phyloP scores from a whole-genome alignment of 92 coral and sea anemone species.

The Epizoanthus illoricatus region DNA sequence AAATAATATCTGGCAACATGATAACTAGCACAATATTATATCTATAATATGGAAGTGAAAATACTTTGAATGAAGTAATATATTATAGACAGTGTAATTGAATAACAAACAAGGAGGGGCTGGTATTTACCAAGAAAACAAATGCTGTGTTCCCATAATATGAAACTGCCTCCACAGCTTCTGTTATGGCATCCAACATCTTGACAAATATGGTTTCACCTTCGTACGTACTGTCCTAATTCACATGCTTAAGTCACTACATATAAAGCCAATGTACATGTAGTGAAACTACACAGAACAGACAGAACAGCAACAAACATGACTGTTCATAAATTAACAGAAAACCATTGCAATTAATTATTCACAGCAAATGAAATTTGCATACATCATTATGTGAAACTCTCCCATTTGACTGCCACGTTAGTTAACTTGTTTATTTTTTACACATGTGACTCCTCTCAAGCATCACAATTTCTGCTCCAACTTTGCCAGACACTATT shows the following conservation, averaged over 20 bases:
- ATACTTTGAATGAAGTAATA: neutral
- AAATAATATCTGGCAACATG: no score
- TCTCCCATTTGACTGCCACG: conserved; percentile 16
- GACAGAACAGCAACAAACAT: neutral
- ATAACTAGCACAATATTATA: neutral
- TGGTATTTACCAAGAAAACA: conserved; percentile 25
- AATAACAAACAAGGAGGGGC: neutral
- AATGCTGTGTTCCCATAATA: conserved; percentile 24
- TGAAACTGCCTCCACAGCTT: conserved; percentile 19
- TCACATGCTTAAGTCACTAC: neutral
- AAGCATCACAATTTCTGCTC: no score
- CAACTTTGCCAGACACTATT: no score
- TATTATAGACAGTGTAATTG: neutral
- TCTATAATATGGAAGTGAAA: neutral
- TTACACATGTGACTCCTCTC: no score
- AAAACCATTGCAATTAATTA: conserved; percentile 14
- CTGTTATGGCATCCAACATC: conserved; percentile 19
- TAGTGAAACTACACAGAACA: neutral
- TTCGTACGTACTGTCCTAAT: no score
- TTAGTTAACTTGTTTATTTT: no score
- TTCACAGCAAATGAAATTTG: conserved; percentile 28
- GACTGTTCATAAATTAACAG: conserved; percentile 11
- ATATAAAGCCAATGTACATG: neutral
- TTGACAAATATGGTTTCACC: neutral
- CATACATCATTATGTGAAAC: conserved; percentile 16